Evolutionary conservation across 1,140 invertebrate genomes (phyloP), one percentile per base, ranked within the genome.

Genomic region (Littorina saxatilis): DNA sequence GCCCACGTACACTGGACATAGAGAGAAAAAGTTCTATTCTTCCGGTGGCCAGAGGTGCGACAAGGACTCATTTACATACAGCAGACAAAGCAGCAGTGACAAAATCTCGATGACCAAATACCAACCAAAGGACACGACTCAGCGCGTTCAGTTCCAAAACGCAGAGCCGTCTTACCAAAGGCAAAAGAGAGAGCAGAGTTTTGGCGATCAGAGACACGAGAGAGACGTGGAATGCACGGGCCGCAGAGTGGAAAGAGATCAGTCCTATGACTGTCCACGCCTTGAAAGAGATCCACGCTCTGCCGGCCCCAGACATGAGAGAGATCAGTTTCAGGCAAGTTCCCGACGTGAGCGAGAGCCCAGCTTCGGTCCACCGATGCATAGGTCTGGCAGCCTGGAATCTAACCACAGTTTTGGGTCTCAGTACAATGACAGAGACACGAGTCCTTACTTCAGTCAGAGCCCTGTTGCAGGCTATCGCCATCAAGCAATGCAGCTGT

Each of bases 401-500:
- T 68, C 66, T 7, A 68, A 32, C 35, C 66, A 68, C 13, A 68
- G 66, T 39, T 29, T 20, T 17, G 66, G 35, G 35, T 68, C 66
- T 20, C 66, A 68, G 66, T 68, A 39, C 66, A 32, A 32, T 9
- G 66, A 68, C 66, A 68, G 66, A 20, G 66, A 68, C 66, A 40
- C 66, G 13, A 68, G 66, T 35, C 63, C 66, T 68, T 35, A 68
- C 35, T 68, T 39, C 35, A 68, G 66, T 23, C 66, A 32, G 13
- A 23, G 66, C 35, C 66, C 66, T 68, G 5, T 35, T 1, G 35
- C 13, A 0, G 35, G 66, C 13, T 68, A 68, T 15, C 66, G 39
- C 35, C 13, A 32, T 2, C 66, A 37, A 32, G 66, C 17, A 17
- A 39, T 39, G 5, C 66, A 68, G 66, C 35, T 35, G 9, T 68